Evolutionary conservation across 2,113 vertebrate genomes (phyloP).

Genomic region (Ceyx melanurus): DNA sequence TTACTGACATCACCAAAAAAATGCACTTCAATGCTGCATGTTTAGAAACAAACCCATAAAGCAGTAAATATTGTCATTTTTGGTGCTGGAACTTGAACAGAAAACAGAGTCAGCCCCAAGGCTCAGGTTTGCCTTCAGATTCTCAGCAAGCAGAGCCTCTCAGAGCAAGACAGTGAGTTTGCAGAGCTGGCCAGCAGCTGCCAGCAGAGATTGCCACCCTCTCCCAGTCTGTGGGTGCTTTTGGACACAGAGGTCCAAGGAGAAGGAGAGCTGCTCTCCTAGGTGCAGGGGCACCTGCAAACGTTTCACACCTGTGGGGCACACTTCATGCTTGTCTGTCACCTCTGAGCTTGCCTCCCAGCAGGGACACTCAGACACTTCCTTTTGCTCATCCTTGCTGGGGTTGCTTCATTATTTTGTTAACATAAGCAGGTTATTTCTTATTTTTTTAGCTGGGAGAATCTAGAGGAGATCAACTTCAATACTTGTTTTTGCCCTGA

Average conservation of each 20-base stretch:
- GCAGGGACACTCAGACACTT: background rate
- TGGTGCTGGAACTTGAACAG: background rate
- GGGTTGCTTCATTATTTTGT: background rate
- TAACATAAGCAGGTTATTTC: background rate
- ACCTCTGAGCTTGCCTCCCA: background rate
- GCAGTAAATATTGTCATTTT: background rate
- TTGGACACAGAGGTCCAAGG: background rate
- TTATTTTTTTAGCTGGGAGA: background rate
- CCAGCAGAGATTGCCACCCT: background rate
- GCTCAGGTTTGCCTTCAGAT: background rate
- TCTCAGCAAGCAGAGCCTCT: background rate
- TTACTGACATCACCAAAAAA: background rate
- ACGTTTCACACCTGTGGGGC: background rate
- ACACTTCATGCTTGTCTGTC: background rate
- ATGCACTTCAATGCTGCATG: background rate
- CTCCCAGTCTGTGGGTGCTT: background rate
- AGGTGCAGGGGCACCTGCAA: background rate
- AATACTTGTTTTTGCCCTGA: background rate
- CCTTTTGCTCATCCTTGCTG: constrained; percentile 9
- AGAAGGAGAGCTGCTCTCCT: background rate
- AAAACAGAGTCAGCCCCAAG: background rate
- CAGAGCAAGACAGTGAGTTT: background rate
- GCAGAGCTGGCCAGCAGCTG: background rate
- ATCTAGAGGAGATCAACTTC: background rate
- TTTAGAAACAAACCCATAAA: background rate